Evolutionary conservation across 1,140 invertebrate genomes (phyloP), one percentile per base, ranked within the genome.

Genomic region (Pollicipes pollicipes): DNA sequence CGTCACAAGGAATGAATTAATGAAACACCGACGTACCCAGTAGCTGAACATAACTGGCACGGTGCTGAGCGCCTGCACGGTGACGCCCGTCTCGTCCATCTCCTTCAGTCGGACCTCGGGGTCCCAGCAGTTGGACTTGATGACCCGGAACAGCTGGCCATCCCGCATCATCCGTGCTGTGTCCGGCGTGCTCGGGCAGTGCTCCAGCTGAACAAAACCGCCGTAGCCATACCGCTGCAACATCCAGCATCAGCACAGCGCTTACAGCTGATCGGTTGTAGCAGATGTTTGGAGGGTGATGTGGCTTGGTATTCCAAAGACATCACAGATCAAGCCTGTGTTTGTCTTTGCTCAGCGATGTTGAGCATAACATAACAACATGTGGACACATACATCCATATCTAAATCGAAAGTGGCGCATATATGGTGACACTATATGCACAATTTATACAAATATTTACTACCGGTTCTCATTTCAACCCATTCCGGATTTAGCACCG

Each of bases 41-140:
- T 86, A 87, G 73, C 78, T 83, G 76, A 86, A 87, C 85, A 87
- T 86, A 24, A 87, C 85, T 24, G 85, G 85, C 4, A 86, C 85
- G 0, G 85, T 86, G n/a, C 85, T 86, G 58, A 86, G 77, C 8
- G 82, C 84, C 76, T 86, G 85, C 0, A 84, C 80, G 69, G 78
- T 77, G 10, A 86, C 83, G 70, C 82, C 80, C 71, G 80, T 82
- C 29, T 75, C 72, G 73, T 85, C 78, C 83, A 83, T 83, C 29
- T 84, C 83, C 30, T 67, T 58, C 28, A 84, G 73, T 45, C 83
- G 73, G 4, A 76, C 76, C 68, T 80, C 77, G 30, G 82, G 76
- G 68, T 78, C 80, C 81, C 83, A 87, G 72, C 84, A 85, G 75
- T 86, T 85, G 30, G 80, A 76, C 30, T 85, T 80, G 63, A 87